Conservation (phyloP, 2,113 vertebrate species). For the Rattus rattus region DNA sequence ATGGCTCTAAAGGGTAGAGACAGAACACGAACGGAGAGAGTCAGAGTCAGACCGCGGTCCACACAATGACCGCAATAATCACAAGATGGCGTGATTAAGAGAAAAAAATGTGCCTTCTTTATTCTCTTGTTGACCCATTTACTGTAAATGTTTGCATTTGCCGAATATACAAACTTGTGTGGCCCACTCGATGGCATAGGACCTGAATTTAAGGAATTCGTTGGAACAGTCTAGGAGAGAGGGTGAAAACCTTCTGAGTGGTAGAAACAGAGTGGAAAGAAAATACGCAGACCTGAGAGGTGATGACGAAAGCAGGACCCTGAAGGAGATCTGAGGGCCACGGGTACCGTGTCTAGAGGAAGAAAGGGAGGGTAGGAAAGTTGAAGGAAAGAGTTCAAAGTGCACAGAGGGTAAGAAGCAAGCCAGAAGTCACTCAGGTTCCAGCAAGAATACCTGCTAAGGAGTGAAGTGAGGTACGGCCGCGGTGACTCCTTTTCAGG, state of each 20-base stretch:
- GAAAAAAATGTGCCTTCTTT: not conserved
- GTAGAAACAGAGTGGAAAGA: not conserved
- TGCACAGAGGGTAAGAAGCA: not conserved
- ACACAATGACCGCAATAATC: not conserved
- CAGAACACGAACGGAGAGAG: not conserved
- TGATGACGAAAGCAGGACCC: not conserved
- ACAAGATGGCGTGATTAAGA: not conserved
- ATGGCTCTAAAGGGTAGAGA: not conserved
- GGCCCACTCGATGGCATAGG: not conserved
- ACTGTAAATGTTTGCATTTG: not conserved
- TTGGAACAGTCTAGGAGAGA: not conserved
- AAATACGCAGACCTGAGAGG: not conserved
- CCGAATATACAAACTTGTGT: not conserved
- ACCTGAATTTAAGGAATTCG: not conserved
- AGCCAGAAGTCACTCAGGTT: not conserved
- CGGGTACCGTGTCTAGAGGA: not conserved
- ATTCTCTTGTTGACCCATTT: not conserved
- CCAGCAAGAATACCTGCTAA: not conserved
- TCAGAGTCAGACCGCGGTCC: not conserved
- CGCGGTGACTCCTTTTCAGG: not conserved
- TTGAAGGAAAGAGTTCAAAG: not conserved
- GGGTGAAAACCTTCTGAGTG: not conserved
- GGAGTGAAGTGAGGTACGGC: not conserved
- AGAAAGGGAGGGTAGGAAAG: not conserved
- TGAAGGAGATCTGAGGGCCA: not conserved